A percentile compares a stretch with the other conserved stretches of the same genome.
Conservation (phyloP, 2,113 vertebrate genomes). For the Ranitomeya variabilis region DNA sequence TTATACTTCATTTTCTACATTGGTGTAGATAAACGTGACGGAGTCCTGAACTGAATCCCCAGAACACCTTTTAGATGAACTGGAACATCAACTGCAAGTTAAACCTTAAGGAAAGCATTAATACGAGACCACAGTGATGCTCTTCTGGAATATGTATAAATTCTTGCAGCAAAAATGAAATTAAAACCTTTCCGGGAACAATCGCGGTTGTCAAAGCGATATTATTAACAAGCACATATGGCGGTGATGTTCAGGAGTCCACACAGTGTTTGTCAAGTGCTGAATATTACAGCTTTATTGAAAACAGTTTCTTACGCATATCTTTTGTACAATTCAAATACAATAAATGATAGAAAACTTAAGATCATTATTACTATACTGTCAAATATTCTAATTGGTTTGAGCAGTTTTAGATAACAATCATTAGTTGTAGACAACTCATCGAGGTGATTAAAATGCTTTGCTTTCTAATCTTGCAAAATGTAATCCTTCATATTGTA, state of each 20-base stretch:
- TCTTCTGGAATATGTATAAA: neutral
- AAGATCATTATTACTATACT: no score
- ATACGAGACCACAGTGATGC: neutral
- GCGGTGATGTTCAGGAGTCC: neutral
- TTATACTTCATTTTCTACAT: neutral
- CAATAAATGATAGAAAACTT: no score
- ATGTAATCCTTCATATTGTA: no score
- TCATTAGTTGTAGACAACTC: no score
- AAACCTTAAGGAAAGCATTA: neutral
- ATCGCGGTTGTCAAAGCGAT: neutral
- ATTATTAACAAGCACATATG: neutral
- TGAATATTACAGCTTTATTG: neutral
- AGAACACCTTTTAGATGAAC: neutral
- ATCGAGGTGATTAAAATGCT: no score
- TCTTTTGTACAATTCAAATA: neutral
- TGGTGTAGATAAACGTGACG: neutral
- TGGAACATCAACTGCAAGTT: neutral
- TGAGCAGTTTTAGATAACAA: no score
- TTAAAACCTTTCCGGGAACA: neutral
- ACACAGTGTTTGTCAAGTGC: neutral
- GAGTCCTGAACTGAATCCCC: neutral
- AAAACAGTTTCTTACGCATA: neutral
- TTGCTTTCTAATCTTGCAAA: no score
- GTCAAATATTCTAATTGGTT: no score
- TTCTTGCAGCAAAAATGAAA: neutral